phyloP scores from a whole-genome alignment of 2,797 vertebrate genomes.

The Uromys caudimaculatus region DNA sequence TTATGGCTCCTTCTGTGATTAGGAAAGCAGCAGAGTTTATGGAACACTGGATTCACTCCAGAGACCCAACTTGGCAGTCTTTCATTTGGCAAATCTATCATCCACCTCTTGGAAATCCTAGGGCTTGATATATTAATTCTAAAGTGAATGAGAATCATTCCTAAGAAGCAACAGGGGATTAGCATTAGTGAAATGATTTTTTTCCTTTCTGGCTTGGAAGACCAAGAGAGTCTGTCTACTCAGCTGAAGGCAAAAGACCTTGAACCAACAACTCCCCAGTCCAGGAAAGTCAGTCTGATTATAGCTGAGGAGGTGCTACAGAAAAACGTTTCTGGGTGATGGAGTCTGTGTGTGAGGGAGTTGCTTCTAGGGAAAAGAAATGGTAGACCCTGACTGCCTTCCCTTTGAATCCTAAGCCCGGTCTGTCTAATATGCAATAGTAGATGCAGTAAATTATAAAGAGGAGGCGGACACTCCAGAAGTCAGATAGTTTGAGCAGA shows the following conservation, averaged over 20 bases:
- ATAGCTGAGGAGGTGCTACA: neutral
- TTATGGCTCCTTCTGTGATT: slow-evolving; percentile 68
- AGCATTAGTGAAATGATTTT: slow-evolving; percentile 15
- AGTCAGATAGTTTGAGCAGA: slow-evolving; percentile 3
- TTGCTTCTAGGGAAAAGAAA: neutral
- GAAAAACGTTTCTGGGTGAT: neutral
- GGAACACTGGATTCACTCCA: slow-evolving; percentile 74
- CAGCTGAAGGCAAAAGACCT: neutral
- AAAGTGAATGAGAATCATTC: slow-evolving; percentile 54
- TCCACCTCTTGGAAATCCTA: slow-evolving; percentile 65
- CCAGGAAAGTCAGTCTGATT: too few species aligned
- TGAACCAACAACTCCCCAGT: neutral
- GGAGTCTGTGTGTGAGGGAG: neutral
- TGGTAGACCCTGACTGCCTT: neutral
- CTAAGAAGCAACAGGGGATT: slow-evolving; percentile 55
- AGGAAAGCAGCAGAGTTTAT: slow-evolving; percentile 71
- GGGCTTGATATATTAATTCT: slow-evolving; percentile 60
- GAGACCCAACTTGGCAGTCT: slow-evolving; percentile 73
- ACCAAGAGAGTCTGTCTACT: neutral
- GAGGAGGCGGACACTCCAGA: neutral
- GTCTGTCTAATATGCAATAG: neutral
- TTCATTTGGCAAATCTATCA: slow-evolving; percentile 70
- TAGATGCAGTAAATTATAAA: neutral
- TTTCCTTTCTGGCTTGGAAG: slow-evolving; percentile 8
- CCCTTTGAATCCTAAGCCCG: neutral